Evolutionary conservation across 2,888 invertebrate species (phyloP).

Genomic region (Calliphora vomitoria): DNA sequence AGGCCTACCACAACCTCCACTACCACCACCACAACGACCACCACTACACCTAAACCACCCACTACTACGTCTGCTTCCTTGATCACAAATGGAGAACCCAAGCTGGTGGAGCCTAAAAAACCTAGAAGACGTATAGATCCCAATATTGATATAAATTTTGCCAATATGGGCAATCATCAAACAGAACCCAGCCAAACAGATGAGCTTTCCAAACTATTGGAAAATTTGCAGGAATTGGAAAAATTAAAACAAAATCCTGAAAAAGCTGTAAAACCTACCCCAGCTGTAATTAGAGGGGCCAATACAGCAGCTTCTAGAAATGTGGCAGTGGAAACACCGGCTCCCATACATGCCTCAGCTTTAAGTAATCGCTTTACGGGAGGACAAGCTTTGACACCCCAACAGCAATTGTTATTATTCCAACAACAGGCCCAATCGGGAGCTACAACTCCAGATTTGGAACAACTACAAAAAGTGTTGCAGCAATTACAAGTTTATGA

Average conservation of each 20-base stretch:
- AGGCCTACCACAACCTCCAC: slow-evolving; percentile 48
- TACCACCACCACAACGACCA: slow-evolving; percentile 65
- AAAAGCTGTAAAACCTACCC: slow-evolving; percentile 77
- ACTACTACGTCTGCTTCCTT: slow-evolving; percentile 74
- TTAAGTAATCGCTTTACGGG: slow-evolving; percentile 78
- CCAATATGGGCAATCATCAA: slow-evolving; percentile 79
- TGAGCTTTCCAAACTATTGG: slow-evolving; percentile 85
- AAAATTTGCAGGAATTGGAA: slow-evolving; percentile 84
- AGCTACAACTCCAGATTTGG: slow-evolving; percentile 72
- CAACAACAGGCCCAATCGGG: slow-evolving; percentile 65
- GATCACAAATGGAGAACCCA: slow-evolving; percentile 80
- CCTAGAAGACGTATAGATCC: slow-evolving; percentile 81
- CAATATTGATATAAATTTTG: slow-evolving; percentile 80
- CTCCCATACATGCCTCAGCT: slow-evolving; percentile 60
- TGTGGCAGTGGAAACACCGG: slow-evolving; percentile 44
- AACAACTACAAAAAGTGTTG: slow-evolving; percentile 78
- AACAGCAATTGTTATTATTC: slow-evolving; percentile 65
- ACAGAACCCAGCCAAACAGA: slow-evolving; percentile 74
- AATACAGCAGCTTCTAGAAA: slow-evolving; percentile 45
- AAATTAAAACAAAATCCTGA: slow-evolving; percentile 81
- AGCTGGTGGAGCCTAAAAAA: slow-evolving; percentile 80
- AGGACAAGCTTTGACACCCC: slow-evolving; percentile 50
- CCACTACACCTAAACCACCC: slow-evolving; percentile 71
- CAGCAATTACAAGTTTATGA: slow-evolving; percentile 79
- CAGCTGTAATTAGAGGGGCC: slow-evolving; percentile 17